Evolutionary conservation across 2,797 vertebrate species (phyloP), one percentile per base, ranked within the genome.

Genomic region (Limnodromus scolopaceus): DNA sequence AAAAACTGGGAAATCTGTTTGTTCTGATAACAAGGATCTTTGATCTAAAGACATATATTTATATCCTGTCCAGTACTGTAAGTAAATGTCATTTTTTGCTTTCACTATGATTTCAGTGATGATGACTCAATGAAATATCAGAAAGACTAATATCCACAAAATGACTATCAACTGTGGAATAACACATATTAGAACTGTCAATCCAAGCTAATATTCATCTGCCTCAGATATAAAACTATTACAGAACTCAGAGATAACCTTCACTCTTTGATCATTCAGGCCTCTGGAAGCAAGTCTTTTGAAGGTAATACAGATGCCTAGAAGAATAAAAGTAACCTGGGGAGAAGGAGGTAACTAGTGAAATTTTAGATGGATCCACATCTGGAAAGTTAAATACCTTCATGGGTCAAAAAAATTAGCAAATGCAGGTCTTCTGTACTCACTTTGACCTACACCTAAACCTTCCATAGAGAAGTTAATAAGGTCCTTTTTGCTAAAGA

Each of bases 111-210:
- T 88, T 96, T 95, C 80, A 88, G 61, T 41, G 65, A 78, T 7
- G 14, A 80, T 30, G 72, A 77, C 84, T 66, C 76, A 53, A 75
- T 71, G 60, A 87, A 97, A 80, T 23, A 91, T 30, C 79, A 94
- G 69, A 87, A 95, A 93, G 57, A 94, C 57, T 88, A 94, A 95
- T 88, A 96, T 36, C 83, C 61, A 78, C 85, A 64, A 92, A 90
- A 96, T 78, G 1, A 88, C 93, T 57, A 71, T 39, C 48, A 92
- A 38, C 58, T 88, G 57, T 46, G 32, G 69, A 93, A 96, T 85
- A 93, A 92, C 77, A 84, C 49, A 58, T 72, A 93, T 95, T 80
- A 69, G 83, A 96, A 39, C 84, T 94, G 83, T 80, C 94, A 94
- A 88, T 95, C 83, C 94, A 91, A 82, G 36, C 57, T 93, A 86